Evolutionary conservation across 1,140 invertebrate species (phyloP).

Genomic region (Coelopa frigida): DNA sequence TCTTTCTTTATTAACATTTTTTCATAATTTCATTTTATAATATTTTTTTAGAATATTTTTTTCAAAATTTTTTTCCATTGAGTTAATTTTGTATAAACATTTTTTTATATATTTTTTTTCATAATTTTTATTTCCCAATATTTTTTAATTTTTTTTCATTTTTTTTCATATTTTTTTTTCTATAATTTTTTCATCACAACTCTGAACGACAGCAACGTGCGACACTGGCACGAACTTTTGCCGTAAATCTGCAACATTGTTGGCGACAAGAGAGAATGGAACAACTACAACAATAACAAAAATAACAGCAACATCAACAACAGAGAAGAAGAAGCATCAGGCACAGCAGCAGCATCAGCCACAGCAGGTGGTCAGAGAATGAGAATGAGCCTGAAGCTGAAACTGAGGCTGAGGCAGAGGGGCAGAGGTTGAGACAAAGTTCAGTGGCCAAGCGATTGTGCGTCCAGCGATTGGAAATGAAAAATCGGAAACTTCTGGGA

Average conservation of each 20-base stretch:
- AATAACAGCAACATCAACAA: neutral
- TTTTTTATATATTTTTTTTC: too few species aligned
- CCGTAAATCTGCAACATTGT: neutral
- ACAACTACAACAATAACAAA: neutral
- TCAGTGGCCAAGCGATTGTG: constrained; percentile 4
- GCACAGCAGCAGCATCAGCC: neutral
- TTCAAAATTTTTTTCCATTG: constrained; percentile 7
- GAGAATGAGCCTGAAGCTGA: neutral
- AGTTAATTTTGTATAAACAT: constrained; percentile 6
- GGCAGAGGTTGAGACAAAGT: neutral
- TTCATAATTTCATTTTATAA: too few species aligned
- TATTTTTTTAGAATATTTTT: too few species aligned
- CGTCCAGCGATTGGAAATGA: too few species aligned
- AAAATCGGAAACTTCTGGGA: too few species aligned
- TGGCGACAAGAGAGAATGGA: neutral
- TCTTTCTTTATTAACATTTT: too few species aligned
- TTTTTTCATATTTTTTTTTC: constrained; percentile 5
- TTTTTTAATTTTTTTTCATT: too few species aligned
- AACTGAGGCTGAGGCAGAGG: neutral
- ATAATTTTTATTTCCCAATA: too few species aligned
- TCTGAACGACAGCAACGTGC: constrained; percentile 4
- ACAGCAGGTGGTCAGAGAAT: neutral
- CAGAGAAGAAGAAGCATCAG: constrained; percentile 3
- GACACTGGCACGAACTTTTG: constrained; percentile 1
- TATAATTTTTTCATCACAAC: neutral